A percentile compares a stretch with the other conserved stretches of the same genome.
phyloP scores from a whole-genome alignment of 2,797 vertebrate species.

The Clarias pachynema region DNA sequence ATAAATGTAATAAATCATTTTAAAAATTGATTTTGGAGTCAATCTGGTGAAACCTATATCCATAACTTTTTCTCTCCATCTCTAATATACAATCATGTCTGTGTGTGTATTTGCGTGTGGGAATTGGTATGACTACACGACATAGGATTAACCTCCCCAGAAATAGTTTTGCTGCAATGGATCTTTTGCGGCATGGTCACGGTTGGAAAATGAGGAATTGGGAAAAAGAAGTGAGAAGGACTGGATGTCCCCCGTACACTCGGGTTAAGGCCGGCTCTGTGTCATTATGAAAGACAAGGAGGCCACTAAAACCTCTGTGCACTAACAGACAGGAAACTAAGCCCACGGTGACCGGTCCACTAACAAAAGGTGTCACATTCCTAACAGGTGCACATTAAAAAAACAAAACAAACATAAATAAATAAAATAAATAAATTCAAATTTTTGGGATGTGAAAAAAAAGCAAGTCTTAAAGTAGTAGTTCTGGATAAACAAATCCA shows the following conservation, averaged over 20 bases:
- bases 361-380: conserved; percentile 49
- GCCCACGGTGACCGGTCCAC: conserved; percentile 61
- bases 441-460: conserved; percentile 50
- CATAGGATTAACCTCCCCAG: conserved; percentile 57
- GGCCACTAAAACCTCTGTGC: conserved; percentile 75
- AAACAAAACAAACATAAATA: too few species aligned
- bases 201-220: conserved; percentile 80
- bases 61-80: too few species aligned
- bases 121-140: conserved; percentile 14
- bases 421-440: neutral
- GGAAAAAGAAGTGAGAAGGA: conserved; percentile 84
- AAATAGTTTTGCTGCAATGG: conserved; percentile 68
- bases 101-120: conserved; percentile 14
- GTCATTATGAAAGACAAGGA: conserved; percentile 80
- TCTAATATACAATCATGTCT: conserved; percentile 46
- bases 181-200: conserved; percentile 63
- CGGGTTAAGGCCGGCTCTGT: conserved; percentile 64
- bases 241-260: conserved; percentile 71
- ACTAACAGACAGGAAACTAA: conserved; percentile 70
- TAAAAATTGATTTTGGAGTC: too few species aligned
- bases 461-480: neutral
- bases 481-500: neutral
- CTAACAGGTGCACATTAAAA: conserved; percentile 48
- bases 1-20: too few species aligned
- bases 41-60: too few species aligned